Evolutionary conservation across 1,140 invertebrate species (phyloP).

Genomic region (Eriocheir sinensis): DNA sequence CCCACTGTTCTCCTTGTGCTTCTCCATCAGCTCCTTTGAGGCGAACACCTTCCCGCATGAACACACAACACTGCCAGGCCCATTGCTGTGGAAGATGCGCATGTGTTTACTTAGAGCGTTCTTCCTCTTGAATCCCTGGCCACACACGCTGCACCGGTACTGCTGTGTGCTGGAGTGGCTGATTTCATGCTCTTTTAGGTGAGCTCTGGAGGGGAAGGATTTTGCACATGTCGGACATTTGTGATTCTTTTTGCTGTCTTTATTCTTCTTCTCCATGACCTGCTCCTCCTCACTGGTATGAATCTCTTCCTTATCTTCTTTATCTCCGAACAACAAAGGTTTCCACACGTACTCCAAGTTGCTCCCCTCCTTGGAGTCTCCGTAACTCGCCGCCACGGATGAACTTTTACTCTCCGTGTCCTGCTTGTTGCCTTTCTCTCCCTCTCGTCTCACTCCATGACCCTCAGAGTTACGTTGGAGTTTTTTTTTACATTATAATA

Average conservation of each 20-base stretch:
- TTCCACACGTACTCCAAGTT: background rate
- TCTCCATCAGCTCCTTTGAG: slow-evolving; percentile 55
- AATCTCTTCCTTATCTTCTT: background rate
- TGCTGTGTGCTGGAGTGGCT: slow-evolving; percentile 60
- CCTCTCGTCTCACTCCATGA: background rate
- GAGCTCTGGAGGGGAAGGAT: slow-evolving; percentile 57
- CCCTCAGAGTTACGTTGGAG: slow-evolving; percentile 58
- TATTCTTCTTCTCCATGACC: background rate
- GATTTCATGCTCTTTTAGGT: slow-evolving; percentile 67
- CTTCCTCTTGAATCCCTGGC: slow-evolving; percentile 62
- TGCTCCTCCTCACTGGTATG: background rate
- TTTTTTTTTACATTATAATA: slow-evolving; percentile 70
- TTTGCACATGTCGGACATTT: slow-evolving; percentile 59
- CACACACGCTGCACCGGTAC: slow-evolving; percentile 46
- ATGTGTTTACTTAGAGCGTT: slow-evolving; percentile 70
- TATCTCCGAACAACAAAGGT: background rate
- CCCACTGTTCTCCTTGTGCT: slow-evolving; percentile 61
- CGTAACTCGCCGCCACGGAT: too few relatives aligned
- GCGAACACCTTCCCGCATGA: slow-evolving; percentile 51
- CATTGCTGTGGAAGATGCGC: slow-evolving; percentile 51
- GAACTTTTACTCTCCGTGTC: background rate
- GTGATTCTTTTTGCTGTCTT: slow-evolving; percentile 49
- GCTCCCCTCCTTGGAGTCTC: background rate
- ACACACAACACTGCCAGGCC: slow-evolving; percentile 36
- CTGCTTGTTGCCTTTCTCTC: slow-evolving; percentile 47